Base-by-base conservation (phyloP, 2,797 vertebrate genomes). In the Tragelaphus eurycerus region DNA sequence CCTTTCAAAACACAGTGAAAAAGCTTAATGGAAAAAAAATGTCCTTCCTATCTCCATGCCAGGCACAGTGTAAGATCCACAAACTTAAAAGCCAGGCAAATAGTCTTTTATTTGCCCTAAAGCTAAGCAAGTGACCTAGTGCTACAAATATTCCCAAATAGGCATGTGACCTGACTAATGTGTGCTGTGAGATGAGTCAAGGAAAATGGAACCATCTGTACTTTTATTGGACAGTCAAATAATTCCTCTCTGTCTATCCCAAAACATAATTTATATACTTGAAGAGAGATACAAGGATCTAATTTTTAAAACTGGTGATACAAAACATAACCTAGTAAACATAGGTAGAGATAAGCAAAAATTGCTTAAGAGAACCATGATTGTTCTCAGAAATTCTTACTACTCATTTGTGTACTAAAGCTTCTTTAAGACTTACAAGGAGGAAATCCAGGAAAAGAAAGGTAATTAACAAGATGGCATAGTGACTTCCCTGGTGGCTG, bases 1-100 rank as follows among this genome's bases (percentile, higher is more conserved):
- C 97, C 96, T 98, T 98, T 98, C 95, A 96, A 98, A 98, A 98
- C 88, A 96, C 79, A 97, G 83, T 93, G 94, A 98, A 97, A 98
- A 98, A 87, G 25, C 62, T 86, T 98, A 93, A 96, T 94, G 91
- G 96, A 97, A 98, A 97, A 95, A 96, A 97, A 98, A 96, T 87
- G 97, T 92, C 79, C 90, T 96, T 98, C 67, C 90, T 84, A 97
- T 76, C 89, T 83, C 59, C 88, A 96, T 93, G 95, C 97, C 97
- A 98, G 97, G 96, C 91, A 97, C 96, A 97, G 60, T 52, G 85
- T 89, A 98, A 1, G 78, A 97, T 87, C 93, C 97, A 96, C 8
- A 98, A 97, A 93, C 96, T 98, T 97, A 96, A 96, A 98, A 98
- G 92, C 62, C 97, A 98, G 95, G 25, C 98, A 97, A 97, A 97